Conservation (phyloP, 2,113 vertebrate species). For the Indri indri region DNA sequence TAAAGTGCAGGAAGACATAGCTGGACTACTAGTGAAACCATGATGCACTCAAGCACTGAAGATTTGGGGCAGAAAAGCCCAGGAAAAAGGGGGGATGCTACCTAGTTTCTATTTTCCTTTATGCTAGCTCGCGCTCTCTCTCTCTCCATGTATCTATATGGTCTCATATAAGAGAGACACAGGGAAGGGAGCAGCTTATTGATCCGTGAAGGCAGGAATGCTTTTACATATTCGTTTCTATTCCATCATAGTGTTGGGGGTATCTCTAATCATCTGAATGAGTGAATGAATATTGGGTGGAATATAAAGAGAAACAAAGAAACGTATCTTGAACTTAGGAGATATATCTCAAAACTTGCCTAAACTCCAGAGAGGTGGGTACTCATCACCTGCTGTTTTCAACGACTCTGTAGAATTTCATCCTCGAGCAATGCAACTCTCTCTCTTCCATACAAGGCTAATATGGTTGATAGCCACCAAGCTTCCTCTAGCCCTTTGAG, state of each 20-base stretch:
- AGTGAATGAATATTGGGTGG: not conserved
- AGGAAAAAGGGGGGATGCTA: accelerated
- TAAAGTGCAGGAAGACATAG: not conserved
- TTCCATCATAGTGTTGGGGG: not conserved
- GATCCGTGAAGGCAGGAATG: not conserved
- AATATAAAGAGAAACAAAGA: not conserved
- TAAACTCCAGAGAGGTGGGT: not conserved
- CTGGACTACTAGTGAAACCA: not conserved
- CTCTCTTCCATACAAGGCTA: not conserved
- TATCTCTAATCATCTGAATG: not conserved
- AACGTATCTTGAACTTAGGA: not conserved
- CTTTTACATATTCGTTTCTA: not conserved
- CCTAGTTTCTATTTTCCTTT: not conserved
- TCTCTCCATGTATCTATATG: no score
- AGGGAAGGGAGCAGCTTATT: not conserved
- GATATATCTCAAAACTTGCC: not conserved
- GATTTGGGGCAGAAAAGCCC: not conserved
- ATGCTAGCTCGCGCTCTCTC: no score
- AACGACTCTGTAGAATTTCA: not conserved
- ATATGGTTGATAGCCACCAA: not conserved
- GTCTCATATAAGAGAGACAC: not conserved
- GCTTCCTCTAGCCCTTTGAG: not conserved
- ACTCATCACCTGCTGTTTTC: not conserved
- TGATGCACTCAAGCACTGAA: not conserved
- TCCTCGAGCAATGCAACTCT: no score